Base-by-base conservation (phyloP, 2,888 invertebrate species). In the Rhamphomyia laevipes region DNA sequence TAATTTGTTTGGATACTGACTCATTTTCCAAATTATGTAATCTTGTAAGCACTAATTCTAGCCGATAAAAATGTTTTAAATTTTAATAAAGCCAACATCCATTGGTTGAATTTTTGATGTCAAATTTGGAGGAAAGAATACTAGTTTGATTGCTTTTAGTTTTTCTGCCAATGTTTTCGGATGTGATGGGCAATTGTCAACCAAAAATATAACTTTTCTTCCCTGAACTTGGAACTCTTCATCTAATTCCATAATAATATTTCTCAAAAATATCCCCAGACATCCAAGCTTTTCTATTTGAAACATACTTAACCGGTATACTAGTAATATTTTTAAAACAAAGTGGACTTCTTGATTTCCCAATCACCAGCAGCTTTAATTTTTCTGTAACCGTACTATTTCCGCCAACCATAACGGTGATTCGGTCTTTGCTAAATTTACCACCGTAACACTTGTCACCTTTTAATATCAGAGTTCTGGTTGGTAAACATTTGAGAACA, bases 311-410 rank as follows among this genome's bases (percentile, higher is more conserved):
- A 6, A 55, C 59, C 50, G 61, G 45, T 35, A 53, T 45, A 23
- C 42, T 37, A 55, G 58, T 59, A 7, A 61, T 56, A 54, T 60
- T 59, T 51, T 61, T 61, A 30, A 66, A 65, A 57, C 62, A 65
- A 6, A 59, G 55, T 15, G 60, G 60, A 12, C 61, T 60, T 56
- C 56, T 54, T 31, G 58, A 56, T 58, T 63, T 63, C 44, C 61
- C 62, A 51, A 64, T 62, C 15, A 65, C 57, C n/a, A 67, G 45
- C 11, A 40, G 55, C 48, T 60, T 60, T 48, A 55, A 53, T 33
- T 61, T 64, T 56, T 62, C 60, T 53, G 57, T 56, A 44, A 62
- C 65, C 54, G 49, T 55, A 56, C 60, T 61, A 54, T 64, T 64
- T 9, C 59, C 57, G 51, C 59, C 58, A 40, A 65, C 56, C 42